A percentile compares a stretch with the other conserved stretches of the same genome.
phyloP scores from a whole-genome alignment of 2,113 vertebrate species.

The Elephantulus edwardii region DNA sequence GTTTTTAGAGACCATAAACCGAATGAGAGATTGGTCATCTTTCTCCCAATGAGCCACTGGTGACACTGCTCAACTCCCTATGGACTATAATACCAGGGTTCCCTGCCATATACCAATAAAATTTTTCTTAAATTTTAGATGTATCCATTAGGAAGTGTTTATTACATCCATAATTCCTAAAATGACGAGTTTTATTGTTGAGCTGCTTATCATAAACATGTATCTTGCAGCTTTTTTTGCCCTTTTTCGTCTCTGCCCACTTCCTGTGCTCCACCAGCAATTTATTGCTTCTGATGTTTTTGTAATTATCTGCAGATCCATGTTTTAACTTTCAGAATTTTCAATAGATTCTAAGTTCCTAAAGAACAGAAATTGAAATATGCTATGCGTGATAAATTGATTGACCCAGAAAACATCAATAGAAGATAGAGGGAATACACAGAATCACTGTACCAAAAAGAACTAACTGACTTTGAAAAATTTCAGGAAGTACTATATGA shows the following conservation, averaged over 20 bases:
- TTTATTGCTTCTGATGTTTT: neutral
- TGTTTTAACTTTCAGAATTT: neutral
- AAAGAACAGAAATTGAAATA: neutral
- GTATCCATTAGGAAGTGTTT: neutral
- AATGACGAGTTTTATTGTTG: neutral
- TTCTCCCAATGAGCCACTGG: too few species aligned
- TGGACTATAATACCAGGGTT: too few species aligned
- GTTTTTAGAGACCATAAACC: too few species aligned
- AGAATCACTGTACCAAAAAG: too few species aligned
- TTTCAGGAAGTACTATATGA: too few species aligned
- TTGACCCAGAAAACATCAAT: too few species aligned
- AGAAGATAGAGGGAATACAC: too few species aligned
- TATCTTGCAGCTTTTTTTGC: neutral
- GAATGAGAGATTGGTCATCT: too few species aligned
- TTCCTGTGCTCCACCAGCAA: neutral
- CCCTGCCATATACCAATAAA: too few species aligned
- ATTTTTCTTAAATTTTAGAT: neutral
- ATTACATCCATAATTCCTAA: neutral
- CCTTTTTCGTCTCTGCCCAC: neutral
- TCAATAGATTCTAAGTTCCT: neutral
- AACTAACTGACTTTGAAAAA: too few species aligned
- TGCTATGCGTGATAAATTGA: too few species aligned
- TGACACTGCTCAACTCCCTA: too few species aligned
- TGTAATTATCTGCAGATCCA: neutral
- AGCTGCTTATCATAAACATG: neutral